Conservation (phyloP, 2,797 vertebrate species). For the Arrhamphus sclerolepis region DNA sequence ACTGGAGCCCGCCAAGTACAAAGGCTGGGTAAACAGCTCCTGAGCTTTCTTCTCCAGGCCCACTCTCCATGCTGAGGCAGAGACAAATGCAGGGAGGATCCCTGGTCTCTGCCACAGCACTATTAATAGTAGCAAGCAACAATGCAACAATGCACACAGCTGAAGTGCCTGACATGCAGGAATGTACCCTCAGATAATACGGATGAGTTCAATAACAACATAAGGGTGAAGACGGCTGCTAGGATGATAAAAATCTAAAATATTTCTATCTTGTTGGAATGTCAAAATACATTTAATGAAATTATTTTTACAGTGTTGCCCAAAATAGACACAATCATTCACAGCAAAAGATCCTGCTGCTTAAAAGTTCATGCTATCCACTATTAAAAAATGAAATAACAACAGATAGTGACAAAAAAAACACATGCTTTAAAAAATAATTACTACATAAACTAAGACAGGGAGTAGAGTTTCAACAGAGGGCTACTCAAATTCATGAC, state of each 20-base stretch:
- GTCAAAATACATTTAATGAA: not conserved
- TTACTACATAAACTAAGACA: constrained; percentile 9
- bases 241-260: constrained; percentile 2
- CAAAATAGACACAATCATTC: no score
- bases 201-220: constrained; percentile 39
- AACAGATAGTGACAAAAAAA: constrained; percentile 2
- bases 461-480: constrained; percentile 30
- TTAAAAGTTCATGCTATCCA: not conserved
- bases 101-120: constrained; percentile 46
- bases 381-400: constrained; percentile 3
- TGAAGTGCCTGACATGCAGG: constrained; percentile 64
- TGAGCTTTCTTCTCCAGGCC: constrained; percentile 51
- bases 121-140: constrained; percentile 72
- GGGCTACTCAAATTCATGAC: constrained; percentile 24
- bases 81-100: constrained; percentile 78
- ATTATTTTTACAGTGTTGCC: no score
- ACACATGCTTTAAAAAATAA: not conserved
- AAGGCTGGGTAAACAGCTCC: constrained; percentile 79
- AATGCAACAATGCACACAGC: constrained; percentile 68
- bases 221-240: not conserved
- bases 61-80: constrained; percentile 55
- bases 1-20: constrained; percentile 65
- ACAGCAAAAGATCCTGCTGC: not conserved
- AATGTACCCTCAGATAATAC: constrained; percentile 60
- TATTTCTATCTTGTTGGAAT: not conserved